Evolutionary conservation across 2,888 invertebrate species (phyloP), one percentile per base, ranked within the genome.

Genomic region (Coelopa pilipes): DNA sequence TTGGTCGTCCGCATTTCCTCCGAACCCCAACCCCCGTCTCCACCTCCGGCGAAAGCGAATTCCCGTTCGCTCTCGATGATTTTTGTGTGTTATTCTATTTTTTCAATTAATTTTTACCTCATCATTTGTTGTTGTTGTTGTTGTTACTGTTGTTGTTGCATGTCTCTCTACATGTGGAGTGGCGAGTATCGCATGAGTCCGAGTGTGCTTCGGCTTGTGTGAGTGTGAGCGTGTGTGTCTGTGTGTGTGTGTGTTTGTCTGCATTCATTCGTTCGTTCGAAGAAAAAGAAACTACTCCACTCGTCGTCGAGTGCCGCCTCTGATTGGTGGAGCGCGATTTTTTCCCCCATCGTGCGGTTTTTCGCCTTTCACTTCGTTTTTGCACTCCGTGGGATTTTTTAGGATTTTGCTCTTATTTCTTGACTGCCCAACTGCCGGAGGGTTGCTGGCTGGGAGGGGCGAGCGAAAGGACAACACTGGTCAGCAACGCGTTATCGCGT

Each of bases 101-200:
- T 73, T 76, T 73, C 76, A 76, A 76, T 76, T 76, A 76, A 76
- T 76, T 76, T 71, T 69, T 70, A 65, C 47, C 74, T 63, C 67
- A 60, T 53, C 49, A 68, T 19, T n/a, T n/a, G n/a, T n/a, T n/a
- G n/a, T n/a, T n/a, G n/a, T n/a, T 47, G 65, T 45, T 66, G 24
- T 50, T 47, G 15, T 34, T 46, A 21, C 57, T 70, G 49, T 70
- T 55, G 45, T 55, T 71, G 63, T 55, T 67, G 62, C 50, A 21
- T 34, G 57, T 68, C n/a, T 68, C n/a, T 78, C 78, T 77, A 80
- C 79, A 79, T 79, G 81, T 47, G 49, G 65, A 49, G 68, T 66
- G 50, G 21, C 45, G 21, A 34, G 34, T 34, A 34, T 34, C 59
- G 34, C 34, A n/a, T 50, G 34, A 47, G 17, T 67, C 53, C 62